phyloP scores from a whole-genome alignment of 1,140 invertebrate species.

The Micrasema minimum region DNA sequence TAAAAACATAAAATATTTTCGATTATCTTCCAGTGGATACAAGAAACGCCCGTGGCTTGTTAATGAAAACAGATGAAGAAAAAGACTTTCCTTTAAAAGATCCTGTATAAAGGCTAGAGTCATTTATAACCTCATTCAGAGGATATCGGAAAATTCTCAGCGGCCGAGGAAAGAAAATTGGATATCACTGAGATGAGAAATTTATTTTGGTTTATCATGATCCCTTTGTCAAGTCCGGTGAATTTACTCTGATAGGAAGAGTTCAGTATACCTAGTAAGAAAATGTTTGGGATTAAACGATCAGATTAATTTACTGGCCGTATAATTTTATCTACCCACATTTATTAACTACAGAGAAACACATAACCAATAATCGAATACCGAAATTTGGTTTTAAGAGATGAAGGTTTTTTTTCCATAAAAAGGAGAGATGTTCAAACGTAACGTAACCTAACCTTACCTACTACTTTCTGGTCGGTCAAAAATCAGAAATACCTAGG shows the following conservation, averaged over 20 bases:
- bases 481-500: too few species aligned
- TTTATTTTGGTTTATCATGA: conserved; percentile 2
- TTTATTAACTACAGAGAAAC: too few species aligned
- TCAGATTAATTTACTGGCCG: too few species aligned
- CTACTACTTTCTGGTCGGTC: too few species aligned
- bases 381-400: too few species aligned
- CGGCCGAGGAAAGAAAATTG: conserved; percentile 2
- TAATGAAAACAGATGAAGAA: conserved; percentile 29
- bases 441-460: too few species aligned
- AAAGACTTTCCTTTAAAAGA: neutral
- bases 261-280: neutral
- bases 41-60: neutral
- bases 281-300: too few species aligned
- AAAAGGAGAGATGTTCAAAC: too few species aligned
- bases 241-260: conserved; percentile 10
- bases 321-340: too few species aligned
- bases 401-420: too few species aligned
- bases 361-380: too few species aligned
- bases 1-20: conserved; percentile 4
- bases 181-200: conserved; percentile 16
- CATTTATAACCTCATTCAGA: conserved; percentile 30
- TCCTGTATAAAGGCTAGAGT: neutral
- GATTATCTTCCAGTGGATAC: conserved; percentile 8
- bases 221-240: neutral
- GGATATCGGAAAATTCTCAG: conserved; percentile 28